Evolutionary conservation across 2,797 vertebrate genomes (phyloP), one percentile per base, ranked within the genome.

Genomic region (Thaleichthys pacificus): DNA sequence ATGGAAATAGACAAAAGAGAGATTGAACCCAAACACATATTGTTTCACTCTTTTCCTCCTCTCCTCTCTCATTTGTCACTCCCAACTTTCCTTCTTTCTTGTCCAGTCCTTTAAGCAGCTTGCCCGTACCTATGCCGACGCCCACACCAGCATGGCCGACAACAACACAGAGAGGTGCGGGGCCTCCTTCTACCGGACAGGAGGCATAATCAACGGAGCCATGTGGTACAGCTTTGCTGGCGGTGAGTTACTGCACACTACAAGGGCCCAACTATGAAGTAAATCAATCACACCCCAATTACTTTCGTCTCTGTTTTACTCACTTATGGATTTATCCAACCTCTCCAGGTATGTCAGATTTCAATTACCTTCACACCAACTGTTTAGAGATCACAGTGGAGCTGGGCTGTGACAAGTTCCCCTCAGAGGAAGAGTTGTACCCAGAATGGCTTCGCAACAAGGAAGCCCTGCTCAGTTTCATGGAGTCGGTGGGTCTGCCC

Each of bases 151-250:
- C 80, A 99, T 99, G 95, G 94, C 95, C 0, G 93, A 97, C 87
- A 93, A 91, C 19, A 95, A 96, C 1, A 96, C 95, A 0, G 89
- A 95, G 3, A 89, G 96, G 70, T 99, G 98, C 5, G 97, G 97
- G 14, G 94, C 96, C 78, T 95, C 92, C 74, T 99, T 98, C 86
- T 93, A 93, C 69, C 92, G 88, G 54, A 93, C 82, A 0, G 92
- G 95, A 28, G 94, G 97, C 80, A 95, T 99, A 90, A 95, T 96
- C 88, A 99, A 99, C 3, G 98, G 98, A 21, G 98, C 98, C 0
- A 86, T 93, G 84, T 99, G 97, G 98, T 99, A 99, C 92, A 99
- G 97, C 88, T 98, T 99, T 86, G 93, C 95, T 32, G 97, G 97
- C 86, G 97, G 98, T 99, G 90, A 91, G 88, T 69, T 32, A 14